Evolutionary conservation across 2,888 invertebrate species (phyloP), one percentile per base, ranked within the genome.

Genomic region (Ectemnius continuus): DNA sequence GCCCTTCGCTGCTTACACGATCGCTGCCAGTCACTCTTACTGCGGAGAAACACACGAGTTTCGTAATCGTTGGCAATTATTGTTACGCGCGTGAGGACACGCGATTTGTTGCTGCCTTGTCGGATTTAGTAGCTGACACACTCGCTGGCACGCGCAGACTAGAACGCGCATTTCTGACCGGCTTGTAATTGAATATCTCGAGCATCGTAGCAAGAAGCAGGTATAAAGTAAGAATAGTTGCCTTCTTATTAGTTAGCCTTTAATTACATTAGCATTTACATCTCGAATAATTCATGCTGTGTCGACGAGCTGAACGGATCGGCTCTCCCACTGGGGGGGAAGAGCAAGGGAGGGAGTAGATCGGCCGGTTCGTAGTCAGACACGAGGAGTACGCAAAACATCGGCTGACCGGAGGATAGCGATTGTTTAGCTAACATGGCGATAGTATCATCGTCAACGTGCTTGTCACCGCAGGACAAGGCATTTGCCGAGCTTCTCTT

Each of bases 401-500:
- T 64, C 52, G 73, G 18, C 64, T 45, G 45, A 36, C 6, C 8
- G 6, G 0, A 11, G 36, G 36, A 36, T 36, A 36, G 36, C 59
- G 71, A 61, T 48, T 66, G 70, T 76, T 85, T 76, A 76, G 75
- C 81, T 78, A 84, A 85, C 75, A 76, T 61, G 62, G 68, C 81
- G 83, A 84, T 84, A 56, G 36, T 36, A 36, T 62, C 69, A 84
- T 84, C 81, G 69, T 64, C 64, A 70, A 69, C 78, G 78, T 79
- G 76, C 78, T 83, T 79, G 83, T 80, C 78, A 80, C 75, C 73
- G 69, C 67, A 18, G 73, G 75, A 72, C 72, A 64, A 68, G 75
- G 62, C 73, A 76, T 80, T 80, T 71, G 78, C 74, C 76, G 61
- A 74, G 61, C 64, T 62, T 56, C 67, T 78, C 67, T 59, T 58